phyloP scores from a whole-genome alignment of 2,888 invertebrate genomes.

The Himalopsyche japonica region DNA sequence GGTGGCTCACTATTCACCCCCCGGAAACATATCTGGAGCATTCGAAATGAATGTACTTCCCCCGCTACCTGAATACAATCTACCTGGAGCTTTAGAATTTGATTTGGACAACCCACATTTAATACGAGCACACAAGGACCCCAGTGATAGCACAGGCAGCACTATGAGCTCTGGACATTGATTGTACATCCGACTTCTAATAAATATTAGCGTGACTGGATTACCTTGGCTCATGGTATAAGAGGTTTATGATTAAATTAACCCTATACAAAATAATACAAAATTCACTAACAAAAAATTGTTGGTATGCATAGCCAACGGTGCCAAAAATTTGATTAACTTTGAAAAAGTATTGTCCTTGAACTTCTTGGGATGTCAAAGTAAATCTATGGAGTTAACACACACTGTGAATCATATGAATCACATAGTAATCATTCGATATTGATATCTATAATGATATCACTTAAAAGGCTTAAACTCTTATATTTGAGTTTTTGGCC shows the following conservation, averaged over 20 bases:
- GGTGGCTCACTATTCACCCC: slow-evolving; percentile 82
- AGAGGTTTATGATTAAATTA: not conserved
- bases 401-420: too few species aligned
- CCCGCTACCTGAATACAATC: slow-evolving; percentile 66
- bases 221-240: not conserved
- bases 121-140: slow-evolving; percentile 13
- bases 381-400: too few species aligned
- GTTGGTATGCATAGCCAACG: too few species aligned
- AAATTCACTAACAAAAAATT: not conserved
- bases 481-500: too few species aligned
- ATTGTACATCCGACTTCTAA: not conserved
- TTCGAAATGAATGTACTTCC: slow-evolving; percentile 79
- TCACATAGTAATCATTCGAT: too few species aligned
- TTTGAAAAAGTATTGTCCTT: too few species aligned
- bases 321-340: too few species aligned
- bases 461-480: too few species aligned
- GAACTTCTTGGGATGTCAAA: too few species aligned
- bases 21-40: slow-evolving; percentile 75
- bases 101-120: slow-evolving; percentile 17
- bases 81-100: slow-evolving; percentile 46
- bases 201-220: not conserved
- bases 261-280: not conserved
- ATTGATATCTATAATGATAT: too few species aligned
- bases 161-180: slow-evolving; percentile 16
- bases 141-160: slow-evolving; percentile 24